phyloP scores from a whole-genome alignment of 2,797 vertebrate species.

The Hypotaenidia philippensis region DNA sequence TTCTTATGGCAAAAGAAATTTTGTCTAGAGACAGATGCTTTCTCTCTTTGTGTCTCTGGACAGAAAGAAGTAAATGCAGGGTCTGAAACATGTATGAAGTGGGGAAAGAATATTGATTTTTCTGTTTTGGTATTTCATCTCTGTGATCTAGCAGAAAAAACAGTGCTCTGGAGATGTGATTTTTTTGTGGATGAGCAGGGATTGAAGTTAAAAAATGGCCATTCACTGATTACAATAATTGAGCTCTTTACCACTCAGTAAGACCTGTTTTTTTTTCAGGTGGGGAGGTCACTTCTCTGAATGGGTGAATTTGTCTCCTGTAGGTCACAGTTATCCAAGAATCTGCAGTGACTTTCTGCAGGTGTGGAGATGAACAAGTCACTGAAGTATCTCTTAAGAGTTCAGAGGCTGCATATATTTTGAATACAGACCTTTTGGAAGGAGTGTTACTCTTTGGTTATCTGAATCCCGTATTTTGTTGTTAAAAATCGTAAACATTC shows the following conservation, averaged over 20 bases:
- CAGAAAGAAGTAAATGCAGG: not conserved
- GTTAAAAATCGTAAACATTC: not conserved
- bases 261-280: not conserved
- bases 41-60: not conserved
- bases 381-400: not conserved
- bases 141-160: not conserved
- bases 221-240: not conserved
- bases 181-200: not conserved
- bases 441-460: not conserved
- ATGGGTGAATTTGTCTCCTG: not conserved
- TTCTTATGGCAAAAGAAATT: not conserved
- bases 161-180: not conserved
- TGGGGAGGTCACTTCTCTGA: not conserved
- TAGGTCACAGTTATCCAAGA: not conserved
- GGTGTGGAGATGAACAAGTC: not conserved
- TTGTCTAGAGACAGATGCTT: not conserved
- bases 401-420: not conserved
- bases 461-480: not conserved
- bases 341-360: not conserved
- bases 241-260: not conserved
- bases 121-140: not conserved
- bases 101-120: not conserved
- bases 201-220: not conserved
- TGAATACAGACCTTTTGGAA: not conserved
- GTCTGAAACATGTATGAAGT: not conserved